phyloP scores from a whole-genome alignment of 35 echinoderm and acorn worm genomes.

The Holothuria glaberrima region DNA sequence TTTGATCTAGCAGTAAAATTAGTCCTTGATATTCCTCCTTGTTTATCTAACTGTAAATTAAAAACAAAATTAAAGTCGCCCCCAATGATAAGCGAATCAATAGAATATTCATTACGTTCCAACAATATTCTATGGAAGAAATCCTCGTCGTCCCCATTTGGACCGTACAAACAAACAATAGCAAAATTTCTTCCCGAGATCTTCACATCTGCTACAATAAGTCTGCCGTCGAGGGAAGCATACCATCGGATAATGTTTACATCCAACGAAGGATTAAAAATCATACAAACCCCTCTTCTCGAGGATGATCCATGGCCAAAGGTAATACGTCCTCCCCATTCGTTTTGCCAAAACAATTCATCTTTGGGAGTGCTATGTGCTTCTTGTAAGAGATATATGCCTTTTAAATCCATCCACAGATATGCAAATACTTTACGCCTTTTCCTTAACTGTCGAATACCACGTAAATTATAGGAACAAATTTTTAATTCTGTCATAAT shows the following conservation, averaged over 20 bases:
- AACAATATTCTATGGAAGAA: not conserved
- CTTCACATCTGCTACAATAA: not conserved
- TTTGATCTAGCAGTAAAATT: no score
- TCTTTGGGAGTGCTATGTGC: no score
- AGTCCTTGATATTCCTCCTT: no score
- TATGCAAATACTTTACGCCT: no score
- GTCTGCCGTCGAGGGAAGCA: not conserved
- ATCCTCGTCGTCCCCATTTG: not conserved
- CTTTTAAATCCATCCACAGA: no score
- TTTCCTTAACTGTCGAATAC: no score
- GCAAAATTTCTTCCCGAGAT: slow-evolving; percentile 2
- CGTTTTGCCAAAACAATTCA: no score
- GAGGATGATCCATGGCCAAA: not conserved
- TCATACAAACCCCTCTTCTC: not conserved
- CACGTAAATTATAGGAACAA: no score
- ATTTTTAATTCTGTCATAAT: no score
- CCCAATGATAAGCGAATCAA: not conserved
- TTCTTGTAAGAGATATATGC: no score
- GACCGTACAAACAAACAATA: slow-evolving; percentile 31
- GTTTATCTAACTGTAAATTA: not conserved
- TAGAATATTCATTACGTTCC: slow-evolving; percentile 3
- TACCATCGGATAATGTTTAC: not conserved
- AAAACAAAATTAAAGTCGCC: slow-evolving; percentile 11
- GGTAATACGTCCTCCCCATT: no score
- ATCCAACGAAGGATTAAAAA: not conserved